These are phyloP conservation scores for Chrysotoxum bicinctum DNA, from an alignment of 2,888 invertebrate species.

Conservation along the genomic window DNA sequence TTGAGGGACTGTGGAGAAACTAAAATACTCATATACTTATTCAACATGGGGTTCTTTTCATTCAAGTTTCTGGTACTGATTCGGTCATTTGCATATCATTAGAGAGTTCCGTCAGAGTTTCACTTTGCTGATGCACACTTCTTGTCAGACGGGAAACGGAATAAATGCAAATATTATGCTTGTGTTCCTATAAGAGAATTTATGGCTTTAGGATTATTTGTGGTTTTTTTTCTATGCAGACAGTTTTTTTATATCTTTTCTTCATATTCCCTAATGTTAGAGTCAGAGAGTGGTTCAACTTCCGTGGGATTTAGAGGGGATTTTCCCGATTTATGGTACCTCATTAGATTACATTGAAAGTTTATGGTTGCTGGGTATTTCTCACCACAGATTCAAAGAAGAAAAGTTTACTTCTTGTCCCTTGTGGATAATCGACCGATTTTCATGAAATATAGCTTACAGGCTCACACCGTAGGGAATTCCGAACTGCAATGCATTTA, in stretches of 20 bases:
- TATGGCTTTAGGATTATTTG: slow-evolving; percentile 52
- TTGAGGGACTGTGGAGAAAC: background rate
- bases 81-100: slow-evolving; percentile 71
- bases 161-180: slow-evolving; percentile 40
- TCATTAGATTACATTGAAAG: slow-evolving; percentile 64
- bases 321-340: slow-evolving; percentile 56
- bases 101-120: slow-evolving; percentile 39
- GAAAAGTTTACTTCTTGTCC: background rate
- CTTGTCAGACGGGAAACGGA: slow-evolving; percentile 40
- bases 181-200: slow-evolving; percentile 44
- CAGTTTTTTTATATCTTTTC: background rate
- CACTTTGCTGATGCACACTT: slow-evolving; percentile 26
- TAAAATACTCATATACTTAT: background rate
- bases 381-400: background rate
- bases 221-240: background rate
- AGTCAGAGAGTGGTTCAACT: background rate
- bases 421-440: slow-evolving; percentile 27
- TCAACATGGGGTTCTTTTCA: slow-evolving; percentile 23
- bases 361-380: slow-evolving; percentile 9
- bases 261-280: background rate
- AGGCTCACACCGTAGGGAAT: background rate
- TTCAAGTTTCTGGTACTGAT: slow-evolving; percentile 47
- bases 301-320: slow-evolving; percentile 32
- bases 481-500: background rate
- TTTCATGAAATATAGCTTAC: background rate